phyloP scores from a whole-genome alignment of 1,140 invertebrate genomes.

The Copidosoma floridanum region DNA sequence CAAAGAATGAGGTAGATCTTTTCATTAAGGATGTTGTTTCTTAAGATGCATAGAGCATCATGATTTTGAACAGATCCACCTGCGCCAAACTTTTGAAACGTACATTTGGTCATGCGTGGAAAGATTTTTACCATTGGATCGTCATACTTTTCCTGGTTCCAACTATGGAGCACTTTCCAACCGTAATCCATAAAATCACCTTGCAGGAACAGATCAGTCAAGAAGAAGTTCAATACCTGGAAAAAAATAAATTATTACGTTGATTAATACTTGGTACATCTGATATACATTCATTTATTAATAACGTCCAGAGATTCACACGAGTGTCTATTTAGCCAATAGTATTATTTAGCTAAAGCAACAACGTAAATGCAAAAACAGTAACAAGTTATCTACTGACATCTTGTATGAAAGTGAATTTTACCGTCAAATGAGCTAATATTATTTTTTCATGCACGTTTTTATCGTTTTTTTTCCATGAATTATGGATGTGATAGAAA shows the following conservation, averaged over 20 bases:
- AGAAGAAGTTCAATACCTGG: constrained; percentile 76
- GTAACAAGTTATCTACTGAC: no score
- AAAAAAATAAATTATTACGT: constrained; percentile 32
- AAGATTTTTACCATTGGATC: constrained; percentile 82
- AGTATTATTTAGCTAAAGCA: no score
- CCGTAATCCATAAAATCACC: constrained; percentile 86
- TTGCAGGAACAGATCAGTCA: constrained; percentile 79
- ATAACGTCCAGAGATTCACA: no score
- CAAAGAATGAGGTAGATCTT: constrained; percentile 92
- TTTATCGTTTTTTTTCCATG: no score
- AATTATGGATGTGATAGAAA: no score
- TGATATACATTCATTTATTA: no score
- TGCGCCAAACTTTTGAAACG: constrained; percentile 86
- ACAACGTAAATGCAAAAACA: no score
- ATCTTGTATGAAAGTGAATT: no score
- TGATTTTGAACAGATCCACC: constrained; percentile 80
- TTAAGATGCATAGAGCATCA: constrained; percentile 82
- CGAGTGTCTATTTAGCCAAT: no score
- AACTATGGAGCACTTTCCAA: constrained; percentile 74
- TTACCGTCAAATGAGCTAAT: no score
- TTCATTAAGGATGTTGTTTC: constrained; percentile 89
- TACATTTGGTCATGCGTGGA: constrained; percentile 86
- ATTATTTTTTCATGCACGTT: no score
- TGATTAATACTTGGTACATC: no score
- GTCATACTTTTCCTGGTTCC: constrained; percentile 76